Base-by-base conservation (phyloP, 2,888 invertebrate genomes). In the Trisateles emortualis region DNA sequence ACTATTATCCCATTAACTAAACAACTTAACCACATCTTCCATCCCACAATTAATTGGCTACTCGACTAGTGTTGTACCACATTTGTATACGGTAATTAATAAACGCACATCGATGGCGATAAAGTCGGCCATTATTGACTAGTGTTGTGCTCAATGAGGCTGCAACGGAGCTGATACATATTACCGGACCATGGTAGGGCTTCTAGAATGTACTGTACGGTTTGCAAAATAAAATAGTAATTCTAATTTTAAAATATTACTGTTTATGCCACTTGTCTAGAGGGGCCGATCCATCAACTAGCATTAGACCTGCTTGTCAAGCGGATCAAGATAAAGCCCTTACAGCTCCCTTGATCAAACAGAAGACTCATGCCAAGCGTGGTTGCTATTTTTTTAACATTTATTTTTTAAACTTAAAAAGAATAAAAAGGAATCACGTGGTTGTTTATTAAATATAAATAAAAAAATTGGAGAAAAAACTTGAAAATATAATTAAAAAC, bases 81-180 rank as follows among this genome's bases (percentile, higher is more conserved):
- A 66, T 64, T 68, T 60, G 53, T 56, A 58, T 24, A 39, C n/a
- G 41, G 50, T 67, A 62, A 62, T 59, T 67, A 70, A 64, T 67
- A 62, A 59, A 66, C 54, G 43, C 33, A n/a, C n/a, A 55, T 59
- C 58, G 52, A 59, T 58, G 38, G 30, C 56, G 38, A 59, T 63
- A 60, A 57, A 67, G 52, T 61, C 36, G 19, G 44, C 57, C 46
- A 68, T 72, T 69, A 72, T 64, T 48, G 68, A 54, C 30, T 71
- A 68, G 73, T 71, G 74, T 67, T 68, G 70, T 49, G 67, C 64
- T 72, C 74, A 74, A 74, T 79, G 62, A 57, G 66, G 46, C 68
- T 67, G 64, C 72, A 64, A 67, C 76, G 75, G 74, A 76, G 78
- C 80, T 80, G 76, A 83, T 79, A 82, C 77, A 74, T 74, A 78